Percentiles rank a stretch among this genome's conserved stretches.
phyloP scores from a whole-genome alignment of 2,888 invertebrate species.

The Campopleginae sp. region DNA sequence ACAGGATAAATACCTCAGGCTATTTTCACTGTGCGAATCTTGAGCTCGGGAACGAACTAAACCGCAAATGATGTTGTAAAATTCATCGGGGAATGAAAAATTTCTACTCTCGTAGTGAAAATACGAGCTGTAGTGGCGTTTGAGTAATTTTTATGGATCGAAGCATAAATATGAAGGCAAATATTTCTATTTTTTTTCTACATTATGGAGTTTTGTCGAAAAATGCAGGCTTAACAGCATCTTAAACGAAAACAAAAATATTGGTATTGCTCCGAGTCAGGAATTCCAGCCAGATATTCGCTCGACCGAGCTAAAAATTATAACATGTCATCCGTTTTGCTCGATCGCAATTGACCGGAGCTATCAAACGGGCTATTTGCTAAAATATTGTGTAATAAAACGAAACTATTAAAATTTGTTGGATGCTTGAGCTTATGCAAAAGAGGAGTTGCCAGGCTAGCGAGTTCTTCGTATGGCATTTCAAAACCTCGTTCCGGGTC shows the following conservation, averaged over 20 bases:
- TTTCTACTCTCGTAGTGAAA: background rate
- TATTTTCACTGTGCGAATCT: background rate
- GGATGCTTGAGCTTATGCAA: background rate
- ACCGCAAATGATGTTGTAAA: background rate
- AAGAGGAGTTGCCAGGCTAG: background rate
- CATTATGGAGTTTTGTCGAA: background rate
- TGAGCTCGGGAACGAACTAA: background rate
- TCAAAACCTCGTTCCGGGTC: background rate
- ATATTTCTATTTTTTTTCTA: background rate
- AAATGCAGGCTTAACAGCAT: background rate
- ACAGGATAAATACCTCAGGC: background rate
- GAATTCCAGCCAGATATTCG: background rate
- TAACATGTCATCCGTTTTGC: background rate
- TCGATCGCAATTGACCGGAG: background rate
- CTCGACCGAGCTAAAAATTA: background rate
- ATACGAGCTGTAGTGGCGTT: background rate
- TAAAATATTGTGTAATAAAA: constrained; percentile 3
- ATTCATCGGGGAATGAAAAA: background rate
- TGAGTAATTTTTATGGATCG: background rate
- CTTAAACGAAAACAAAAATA: background rate
- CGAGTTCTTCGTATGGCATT: background rate
- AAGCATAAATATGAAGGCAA: background rate
- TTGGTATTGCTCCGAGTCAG: background rate
- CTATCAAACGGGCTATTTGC: background rate
- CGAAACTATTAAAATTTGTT: background rate